phyloP scores from a whole-genome alignment of 2,797 vertebrate genomes.

The Poeciliopsis turneri region DNA sequence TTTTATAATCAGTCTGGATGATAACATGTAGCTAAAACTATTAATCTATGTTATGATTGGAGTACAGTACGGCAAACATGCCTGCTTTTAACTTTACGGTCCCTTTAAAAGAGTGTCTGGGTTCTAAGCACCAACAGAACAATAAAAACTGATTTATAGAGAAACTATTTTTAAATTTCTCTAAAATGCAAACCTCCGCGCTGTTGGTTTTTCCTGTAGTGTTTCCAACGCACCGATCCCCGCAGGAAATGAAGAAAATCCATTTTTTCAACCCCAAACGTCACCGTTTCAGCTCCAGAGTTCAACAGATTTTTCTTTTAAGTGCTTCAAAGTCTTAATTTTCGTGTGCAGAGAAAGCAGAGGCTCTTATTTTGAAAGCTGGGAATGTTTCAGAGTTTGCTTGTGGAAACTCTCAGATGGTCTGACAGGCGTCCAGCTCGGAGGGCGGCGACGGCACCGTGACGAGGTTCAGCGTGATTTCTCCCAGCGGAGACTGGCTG shows the following conservation, averaged over 20 bases:
- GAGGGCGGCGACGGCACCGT: conserved; percentile 31
- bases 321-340: neutral
- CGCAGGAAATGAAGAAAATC: too few relatives aligned
- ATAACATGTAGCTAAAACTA: neutral
- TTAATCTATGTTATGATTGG: neutral
- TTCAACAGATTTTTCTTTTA: neutral
- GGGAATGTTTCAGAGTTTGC: neutral
- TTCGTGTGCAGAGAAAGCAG: neutral
- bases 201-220: neutral
- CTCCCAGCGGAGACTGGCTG: conserved; percentile 75
- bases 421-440: neutral
- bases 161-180: neutral
- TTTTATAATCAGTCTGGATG: neutral
- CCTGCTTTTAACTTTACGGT: neutral
- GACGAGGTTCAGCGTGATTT: conserved; percentile 80
- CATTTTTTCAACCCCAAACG: neutral
- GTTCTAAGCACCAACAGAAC: neutral
- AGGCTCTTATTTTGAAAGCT: conserved; percentile 16
- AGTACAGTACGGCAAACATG: neutral
- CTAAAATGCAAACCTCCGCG: neutral
- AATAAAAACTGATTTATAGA: neutral
- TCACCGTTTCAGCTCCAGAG: neutral
- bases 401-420: neutral
- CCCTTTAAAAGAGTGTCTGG: neutral
- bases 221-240: neutral